phyloP scores from a whole-genome alignment of 2,797 vertebrate genomes.

The Alca torda region DNA sequence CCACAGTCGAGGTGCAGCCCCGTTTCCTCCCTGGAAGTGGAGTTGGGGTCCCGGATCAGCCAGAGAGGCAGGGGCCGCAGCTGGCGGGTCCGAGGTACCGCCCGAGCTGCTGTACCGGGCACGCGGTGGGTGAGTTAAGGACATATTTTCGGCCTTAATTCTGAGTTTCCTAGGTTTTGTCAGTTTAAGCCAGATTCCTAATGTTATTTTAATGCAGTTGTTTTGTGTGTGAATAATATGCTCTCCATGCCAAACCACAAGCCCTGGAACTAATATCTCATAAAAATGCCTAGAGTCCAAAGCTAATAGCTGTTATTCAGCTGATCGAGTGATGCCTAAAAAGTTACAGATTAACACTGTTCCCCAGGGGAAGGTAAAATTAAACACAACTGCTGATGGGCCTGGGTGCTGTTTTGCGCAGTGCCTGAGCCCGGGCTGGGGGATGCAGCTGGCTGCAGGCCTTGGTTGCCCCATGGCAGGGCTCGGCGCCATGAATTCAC shows the following conservation, averaged over 20 bases:
- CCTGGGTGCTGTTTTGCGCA: not conserved
- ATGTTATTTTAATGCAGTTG: constrained; percentile 80
- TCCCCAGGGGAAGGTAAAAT: constrained; percentile 18
- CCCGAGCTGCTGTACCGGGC: not conserved
- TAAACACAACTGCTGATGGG: not conserved
- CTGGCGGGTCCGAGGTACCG: not conserved
- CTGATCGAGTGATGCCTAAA: constrained; percentile 60
- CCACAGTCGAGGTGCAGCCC: not conserved
- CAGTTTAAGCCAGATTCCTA: constrained; percentile 74
- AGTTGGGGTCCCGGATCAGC: not conserved
- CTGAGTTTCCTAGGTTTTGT: constrained; percentile 74
- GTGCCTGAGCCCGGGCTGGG: not conserved
- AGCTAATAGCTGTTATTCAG: constrained; percentile 75
- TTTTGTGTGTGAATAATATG: constrained; percentile 78
- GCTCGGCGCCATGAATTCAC: rapidly evolving
- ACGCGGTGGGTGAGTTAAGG: constrained; percentile 70
- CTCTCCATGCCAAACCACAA: constrained; percentile 80
- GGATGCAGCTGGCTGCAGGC: not conserved
- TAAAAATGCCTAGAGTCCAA: constrained; percentile 78
- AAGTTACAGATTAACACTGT: constrained; percentile 45
- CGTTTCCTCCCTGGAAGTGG: not conserved
- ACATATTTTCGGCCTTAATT: constrained; percentile 69
- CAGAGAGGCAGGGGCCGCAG: not conserved
- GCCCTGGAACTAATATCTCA: constrained; percentile 78
- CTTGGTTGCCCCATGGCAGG: not conserved